Percentiles rank a stretch among this genome's conserved stretches.
phyloP scores from a whole-genome alignment of 2,888 invertebrate species.

The Thymelicus acteon region DNA sequence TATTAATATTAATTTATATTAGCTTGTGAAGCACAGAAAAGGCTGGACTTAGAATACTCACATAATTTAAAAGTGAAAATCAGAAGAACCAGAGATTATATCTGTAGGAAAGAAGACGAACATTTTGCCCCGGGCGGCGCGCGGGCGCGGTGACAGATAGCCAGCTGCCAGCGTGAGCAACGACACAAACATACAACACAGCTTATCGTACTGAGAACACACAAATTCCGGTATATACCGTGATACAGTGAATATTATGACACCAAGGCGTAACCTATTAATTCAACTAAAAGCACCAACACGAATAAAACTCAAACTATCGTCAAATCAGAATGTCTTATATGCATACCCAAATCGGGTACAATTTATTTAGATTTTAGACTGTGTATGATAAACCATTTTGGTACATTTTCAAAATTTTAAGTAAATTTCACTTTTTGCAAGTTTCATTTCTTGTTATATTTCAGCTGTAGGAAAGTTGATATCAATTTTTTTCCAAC shows the following conservation, averaged over 20 bases:
- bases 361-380: too few relatives aligned
- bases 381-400: too few relatives aligned
- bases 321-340: too few relatives aligned
- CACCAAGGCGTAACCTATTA: too few relatives aligned
- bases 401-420: too few relatives aligned
- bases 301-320: too few relatives aligned
- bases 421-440: too few relatives aligned
- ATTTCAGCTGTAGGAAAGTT: too few relatives aligned
- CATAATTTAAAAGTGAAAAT: not conserved
- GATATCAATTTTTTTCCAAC: too few relatives aligned
- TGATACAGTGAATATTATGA: not conserved
- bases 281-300: too few relatives aligned
- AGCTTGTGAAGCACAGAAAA: slow-evolving; percentile 24
- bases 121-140: slow-evolving; percentile 6
- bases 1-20: not conserved
- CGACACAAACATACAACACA: slow-evolving; percentile 28
- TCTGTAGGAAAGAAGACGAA: slow-evolving; percentile 18
- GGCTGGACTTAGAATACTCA: not conserved
- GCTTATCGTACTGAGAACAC: slow-evolving; percentile 26
- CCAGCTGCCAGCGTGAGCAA: slow-evolving; percentile 35
- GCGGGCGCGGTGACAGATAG: slow-evolving; percentile 21
- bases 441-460: too few relatives aligned
- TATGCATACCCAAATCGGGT: too few relatives aligned
- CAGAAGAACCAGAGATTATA: not conserved
- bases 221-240: not conserved